Evolutionary conservation across 2,888 invertebrate genomes (phyloP).

Genomic region (Papilio gigon): DNA sequence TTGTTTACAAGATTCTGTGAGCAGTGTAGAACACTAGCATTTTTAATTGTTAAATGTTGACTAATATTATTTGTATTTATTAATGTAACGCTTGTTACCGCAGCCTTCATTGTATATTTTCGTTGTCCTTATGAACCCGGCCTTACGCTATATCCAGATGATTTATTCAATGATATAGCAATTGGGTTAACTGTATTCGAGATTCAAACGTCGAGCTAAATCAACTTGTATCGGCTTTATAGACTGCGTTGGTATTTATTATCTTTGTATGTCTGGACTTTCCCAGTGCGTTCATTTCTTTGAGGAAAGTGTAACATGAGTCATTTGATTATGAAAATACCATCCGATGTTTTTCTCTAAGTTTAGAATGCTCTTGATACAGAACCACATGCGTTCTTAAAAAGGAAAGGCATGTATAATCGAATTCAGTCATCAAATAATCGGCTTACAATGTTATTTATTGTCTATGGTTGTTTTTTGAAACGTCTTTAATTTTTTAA

Average conservation of each 20-base stretch:
- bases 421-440: too few species aligned
- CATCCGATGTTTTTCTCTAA: not conserved
- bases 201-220: constrained; percentile 43
- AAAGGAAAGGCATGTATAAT: too few species aligned
- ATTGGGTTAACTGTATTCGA: constrained; percentile 63
- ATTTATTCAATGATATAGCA: constrained; percentile 59
- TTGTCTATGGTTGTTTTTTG: too few species aligned
- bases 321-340: constrained; percentile 15
- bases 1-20: too few species aligned
- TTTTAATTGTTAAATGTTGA: not conserved
- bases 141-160: constrained; percentile 49
- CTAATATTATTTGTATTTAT: not conserved
- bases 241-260: constrained; percentile 34
- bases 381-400: too few species aligned
- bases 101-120: constrained; percentile 32
- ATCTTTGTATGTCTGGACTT: constrained; percentile 38
- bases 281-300: constrained; percentile 33
- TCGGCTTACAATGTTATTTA: too few species aligned
- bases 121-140: constrained; percentile 30
- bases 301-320: constrained; percentile 29
- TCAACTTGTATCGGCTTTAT: constrained; percentile 37
- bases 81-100: too few species aligned
- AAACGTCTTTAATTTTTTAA: too few species aligned
- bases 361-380: not conserved
- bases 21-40: too few species aligned